A percentile compares a stretch with the other conserved stretches of the same genome.
These are phyloP conservation scores for Centropus unirufus DNA, from an alignment of 2,113 vertebrate species.

Conservation along the genomic window DNA sequence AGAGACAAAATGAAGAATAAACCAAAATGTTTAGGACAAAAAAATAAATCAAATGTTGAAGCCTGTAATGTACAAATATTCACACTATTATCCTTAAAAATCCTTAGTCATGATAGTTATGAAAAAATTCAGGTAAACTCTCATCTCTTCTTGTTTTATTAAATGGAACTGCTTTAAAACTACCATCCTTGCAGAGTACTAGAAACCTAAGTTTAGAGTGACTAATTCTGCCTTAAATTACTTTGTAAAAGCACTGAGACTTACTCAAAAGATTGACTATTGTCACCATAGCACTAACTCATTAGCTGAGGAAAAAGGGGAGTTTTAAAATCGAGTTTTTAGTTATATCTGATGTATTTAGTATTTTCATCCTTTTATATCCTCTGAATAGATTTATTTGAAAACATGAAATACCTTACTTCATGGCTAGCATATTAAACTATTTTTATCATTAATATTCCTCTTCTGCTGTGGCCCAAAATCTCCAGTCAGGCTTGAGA, in stretches of 20 bases:
- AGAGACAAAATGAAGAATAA: background rate
- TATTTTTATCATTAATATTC: background rate
- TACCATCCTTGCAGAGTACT: background rate
- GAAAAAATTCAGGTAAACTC: background rate
- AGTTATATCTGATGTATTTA: background rate
- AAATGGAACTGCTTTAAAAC: background rate
- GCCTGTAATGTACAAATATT: background rate
- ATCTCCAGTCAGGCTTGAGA: background rate
- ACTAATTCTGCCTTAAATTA: background rate
- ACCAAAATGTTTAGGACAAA: background rate
- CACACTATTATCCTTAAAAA: background rate
- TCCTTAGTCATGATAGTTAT: background rate
- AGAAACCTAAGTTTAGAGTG: background rate
- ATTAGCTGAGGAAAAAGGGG: background rate
- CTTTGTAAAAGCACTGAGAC: background rate
- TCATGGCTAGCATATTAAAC: background rate
- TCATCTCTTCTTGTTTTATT: background rate
- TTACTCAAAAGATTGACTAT: background rate
- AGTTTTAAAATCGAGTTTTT: background rate
- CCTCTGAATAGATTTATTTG: background rate
- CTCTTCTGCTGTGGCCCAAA: background rate
- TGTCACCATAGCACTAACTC: background rate
- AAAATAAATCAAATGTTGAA: background rate
- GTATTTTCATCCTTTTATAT: background rate
- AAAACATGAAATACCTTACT: background rate